These are phyloP conservation scores for Bradypus variegatus DNA, from an alignment of 2,797 vertebrate species.

Conservation along the genomic window DNA sequence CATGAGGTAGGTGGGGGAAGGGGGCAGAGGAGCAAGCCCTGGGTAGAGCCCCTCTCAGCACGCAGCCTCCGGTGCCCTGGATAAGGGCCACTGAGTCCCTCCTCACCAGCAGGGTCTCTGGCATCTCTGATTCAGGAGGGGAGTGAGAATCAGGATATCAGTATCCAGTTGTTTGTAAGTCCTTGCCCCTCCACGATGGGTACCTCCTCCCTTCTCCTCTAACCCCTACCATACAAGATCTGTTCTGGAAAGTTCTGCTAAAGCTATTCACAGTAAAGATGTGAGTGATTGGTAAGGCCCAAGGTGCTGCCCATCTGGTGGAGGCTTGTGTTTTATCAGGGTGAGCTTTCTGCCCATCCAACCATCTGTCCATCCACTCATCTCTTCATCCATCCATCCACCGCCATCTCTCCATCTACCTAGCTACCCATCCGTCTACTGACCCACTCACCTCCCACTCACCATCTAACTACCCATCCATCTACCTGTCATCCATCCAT, in stretches of 20 bases:
- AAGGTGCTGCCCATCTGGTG: rapidly evolving
- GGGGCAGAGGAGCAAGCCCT: neutral
- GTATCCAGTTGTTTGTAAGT: too few species aligned
- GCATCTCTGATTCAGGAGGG: neutral
- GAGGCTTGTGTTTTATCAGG: neutral
- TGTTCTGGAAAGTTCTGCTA: neutral
- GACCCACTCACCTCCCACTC: neutral
- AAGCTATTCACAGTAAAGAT: too few species aligned
- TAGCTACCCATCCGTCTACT: rapidly evolving
- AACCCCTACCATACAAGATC: neutral
- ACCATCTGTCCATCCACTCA: neutral
- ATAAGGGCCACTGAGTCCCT: neutral
- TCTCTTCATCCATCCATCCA: neutral
- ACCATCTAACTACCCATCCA: neutral
- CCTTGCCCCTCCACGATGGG: rapidly evolving
- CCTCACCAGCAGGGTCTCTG: neutral
- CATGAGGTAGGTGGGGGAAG: conserved; percentile 72
- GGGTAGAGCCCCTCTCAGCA: neutral
- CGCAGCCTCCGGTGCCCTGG: neutral
- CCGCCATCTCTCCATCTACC: neutral
- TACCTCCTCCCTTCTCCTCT: neutral
- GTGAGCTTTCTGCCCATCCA: neutral
- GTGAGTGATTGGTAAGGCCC: neutral
- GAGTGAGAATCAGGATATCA: neutral
- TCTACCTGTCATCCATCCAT: too few species aligned